Evolutionary conservation across 2,888 invertebrate genomes (phyloP), one percentile per base, ranked within the genome.

Genomic region (Athetis lepigone): DNA sequence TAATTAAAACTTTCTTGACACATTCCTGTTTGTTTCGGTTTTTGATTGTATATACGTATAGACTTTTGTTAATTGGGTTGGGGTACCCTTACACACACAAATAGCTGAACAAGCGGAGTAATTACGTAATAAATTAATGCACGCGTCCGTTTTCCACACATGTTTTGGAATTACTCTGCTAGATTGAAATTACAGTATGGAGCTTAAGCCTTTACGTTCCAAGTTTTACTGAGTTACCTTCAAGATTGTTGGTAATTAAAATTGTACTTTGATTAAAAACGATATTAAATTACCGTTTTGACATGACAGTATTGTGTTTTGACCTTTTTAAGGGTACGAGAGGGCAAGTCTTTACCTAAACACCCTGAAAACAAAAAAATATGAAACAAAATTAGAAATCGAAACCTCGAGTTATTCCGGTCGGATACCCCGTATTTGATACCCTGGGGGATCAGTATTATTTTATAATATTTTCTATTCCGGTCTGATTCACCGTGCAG

Each of bases 1-100:
- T 66, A 66, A 42, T 66, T 62, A 52, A 52, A 62, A 52, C 25
- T 65, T 51, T 51, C 9, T 39, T 62, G 61, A 40, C 39, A 25
- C 13, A 19, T 62, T 11, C 25, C 5, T 36, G 40, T 67, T 64
- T 40, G 50, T 5, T 56, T 56, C 55, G 54, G 11, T 9, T 29
- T 50, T 16, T 50, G 36, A 51, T 56, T 45, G 50, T 57, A 13
- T 16, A 11, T 27, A 57, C 25, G 8, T 19, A 21, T 19, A 27
- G 55, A 21, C 18, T 9, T 55, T 55, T 9, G 16, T 54, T 54
- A 57, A 54, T 29, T 57, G 6, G 27, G 57, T 19, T 9, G 6
- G 33, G 23, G 8, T 9, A 29, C 11, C 3, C n/a, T 2, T n/a
- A 37, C 51, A 18, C 21, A n/a, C 25, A 37, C 25, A 33, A 8